phyloP scores from a whole-genome alignment of 1,140 invertebrate genomes.

The Laupala kohalensis region DNA sequence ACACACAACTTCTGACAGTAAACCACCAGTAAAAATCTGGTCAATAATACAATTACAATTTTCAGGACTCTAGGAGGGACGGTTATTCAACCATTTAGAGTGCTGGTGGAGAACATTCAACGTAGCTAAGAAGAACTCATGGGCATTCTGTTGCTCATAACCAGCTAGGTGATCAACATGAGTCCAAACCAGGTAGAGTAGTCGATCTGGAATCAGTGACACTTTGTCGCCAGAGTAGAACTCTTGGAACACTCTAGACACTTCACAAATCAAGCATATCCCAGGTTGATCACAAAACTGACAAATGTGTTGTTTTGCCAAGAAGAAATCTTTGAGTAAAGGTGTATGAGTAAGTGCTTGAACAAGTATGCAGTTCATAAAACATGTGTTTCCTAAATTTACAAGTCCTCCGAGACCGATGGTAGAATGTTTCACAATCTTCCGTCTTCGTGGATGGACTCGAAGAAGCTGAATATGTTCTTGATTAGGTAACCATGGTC shows the following conservation, averaged over 20 bases:
- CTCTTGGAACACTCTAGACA: conserved; percentile 66
- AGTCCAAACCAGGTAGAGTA: conserved; percentile 92
- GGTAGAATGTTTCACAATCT: conserved; percentile 67
- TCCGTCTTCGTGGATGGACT: conserved; percentile 58
- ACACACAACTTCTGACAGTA: conserved; percentile 95
- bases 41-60: conserved; percentile 95
- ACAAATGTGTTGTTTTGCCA: conserved; percentile 82
- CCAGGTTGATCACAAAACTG: conserved; percentile 39
- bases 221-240: conserved; percentile 85
- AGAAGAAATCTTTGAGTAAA: conserved; percentile 85
- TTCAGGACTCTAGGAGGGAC: conserved; percentile 35
- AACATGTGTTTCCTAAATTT: conserved; percentile 96
- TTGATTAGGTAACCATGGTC: conserved; percentile 65
- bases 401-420: conserved; percentile 83
- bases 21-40: conserved; percentile 89
- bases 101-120: conserved; percentile 84
- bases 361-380: conserved; percentile 95
- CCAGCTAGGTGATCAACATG: conserved; percentile 89
- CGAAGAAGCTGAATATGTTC: conserved; percentile 55
- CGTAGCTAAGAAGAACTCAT: conserved; percentile 95
- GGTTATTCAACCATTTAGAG: conserved; percentile 34
- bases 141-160: conserved; percentile 96
- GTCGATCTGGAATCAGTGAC: conserved; percentile 73
- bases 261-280: conserved; percentile 85
- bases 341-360: conserved; percentile 93